These are phyloP conservation scores for Diogma glabrata DNA, from an alignment of 2,888 invertebrate genomes.

Conservation along the genomic window DNA sequence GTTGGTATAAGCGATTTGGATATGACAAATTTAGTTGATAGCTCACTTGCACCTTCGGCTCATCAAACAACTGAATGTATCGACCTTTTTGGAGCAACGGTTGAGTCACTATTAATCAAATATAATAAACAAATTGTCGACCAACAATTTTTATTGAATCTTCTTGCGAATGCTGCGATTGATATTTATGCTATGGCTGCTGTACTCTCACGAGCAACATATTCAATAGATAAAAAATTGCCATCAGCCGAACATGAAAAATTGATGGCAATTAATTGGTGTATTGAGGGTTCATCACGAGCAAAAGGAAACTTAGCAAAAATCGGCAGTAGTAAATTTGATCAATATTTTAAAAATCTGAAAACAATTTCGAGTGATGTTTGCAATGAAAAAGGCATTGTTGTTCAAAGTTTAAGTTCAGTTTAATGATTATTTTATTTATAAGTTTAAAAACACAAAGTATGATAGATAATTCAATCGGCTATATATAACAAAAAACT, in stretches of 20 bases:
- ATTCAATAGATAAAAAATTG: slow-evolving; percentile 50
- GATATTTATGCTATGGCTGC: slow-evolving; percentile 80
- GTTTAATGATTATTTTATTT: no score
- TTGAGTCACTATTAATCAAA: slow-evolving; percentile 70
- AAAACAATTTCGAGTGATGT: not conserved
- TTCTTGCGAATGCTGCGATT: slow-evolving; percentile 79
- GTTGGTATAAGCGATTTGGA: slow-evolving; percentile 63
- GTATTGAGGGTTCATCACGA: slow-evolving; percentile 64
- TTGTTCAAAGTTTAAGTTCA: no score
- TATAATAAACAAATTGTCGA: slow-evolving; percentile 76
- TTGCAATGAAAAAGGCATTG: not conserved
- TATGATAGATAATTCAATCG: no score
- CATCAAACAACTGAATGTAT: slow-evolving; percentile 45
- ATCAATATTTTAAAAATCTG: not conserved
- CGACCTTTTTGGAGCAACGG: slow-evolving; percentile 39
- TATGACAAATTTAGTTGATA: slow-evolving; percentile 56
- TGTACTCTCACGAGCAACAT: slow-evolving; percentile 70
- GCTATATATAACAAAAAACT: no score
- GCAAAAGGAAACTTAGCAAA: slow-evolving; percentile 45
- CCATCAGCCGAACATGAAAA: slow-evolving; percentile 65
- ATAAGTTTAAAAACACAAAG: no score
- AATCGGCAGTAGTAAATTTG: not conserved
- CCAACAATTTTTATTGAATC: slow-evolving; percentile 80
- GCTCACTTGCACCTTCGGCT: slow-evolving; percentile 55
- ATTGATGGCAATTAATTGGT: slow-evolving; percentile 69